A percentile compares a stretch with the other conserved stretches of the same genome.
These are phyloP conservation scores for Oxycera nigricornis DNA, from an alignment of 2,888 invertebrate species.

Conservation along the genomic window DNA sequence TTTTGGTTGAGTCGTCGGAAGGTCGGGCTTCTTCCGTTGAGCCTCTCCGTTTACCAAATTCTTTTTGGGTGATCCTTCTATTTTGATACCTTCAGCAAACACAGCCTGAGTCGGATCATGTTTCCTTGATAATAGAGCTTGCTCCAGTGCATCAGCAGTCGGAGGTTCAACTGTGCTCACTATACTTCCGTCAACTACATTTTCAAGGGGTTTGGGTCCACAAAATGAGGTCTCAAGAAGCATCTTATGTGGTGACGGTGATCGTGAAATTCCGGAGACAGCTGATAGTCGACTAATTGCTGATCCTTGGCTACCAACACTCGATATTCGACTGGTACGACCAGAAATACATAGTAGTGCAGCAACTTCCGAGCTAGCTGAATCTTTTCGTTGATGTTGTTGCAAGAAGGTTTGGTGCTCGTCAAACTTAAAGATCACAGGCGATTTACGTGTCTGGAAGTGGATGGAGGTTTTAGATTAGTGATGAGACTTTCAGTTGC, in stretches of 20 bases:
- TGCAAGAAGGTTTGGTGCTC: conserved; percentile 62
- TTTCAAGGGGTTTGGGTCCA: conserved; percentile 76
- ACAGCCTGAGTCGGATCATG: conserved; percentile 71
- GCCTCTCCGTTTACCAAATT: conserved; percentile 54
- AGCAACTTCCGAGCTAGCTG: conserved; percentile 79
- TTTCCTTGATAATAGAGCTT: conserved; percentile 67
- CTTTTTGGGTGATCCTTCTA: conserved; percentile 59
- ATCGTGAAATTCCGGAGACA: conserved; percentile 66
- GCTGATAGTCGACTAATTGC: conserved; percentile 67
- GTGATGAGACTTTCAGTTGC: too few species aligned
- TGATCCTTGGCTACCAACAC: conserved; percentile 82
- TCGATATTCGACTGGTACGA: conserved; percentile 81
- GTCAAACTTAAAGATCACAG: conserved; percentile 62
- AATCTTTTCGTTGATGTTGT: conserved; percentile 74
- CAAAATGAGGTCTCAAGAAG: conserved; percentile 90
- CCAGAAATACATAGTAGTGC: conserved; percentile 78
- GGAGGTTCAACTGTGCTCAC: conserved; percentile 63
- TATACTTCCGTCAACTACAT: conserved; percentile 64
- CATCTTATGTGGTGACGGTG: conserved; percentile 91
- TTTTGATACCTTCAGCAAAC: conserved; percentile 69
- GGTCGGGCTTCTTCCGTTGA: conserved; percentile 45
- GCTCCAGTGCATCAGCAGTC: conserved; percentile 66
- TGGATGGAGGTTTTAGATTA: too few species aligned
- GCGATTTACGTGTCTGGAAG: conserved; percentile 58
- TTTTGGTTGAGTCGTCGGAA: conserved; percentile 52